Base-by-base conservation (phyloP, 2,113 vertebrate genomes). In the Bostrychus sinensis region DNA sequence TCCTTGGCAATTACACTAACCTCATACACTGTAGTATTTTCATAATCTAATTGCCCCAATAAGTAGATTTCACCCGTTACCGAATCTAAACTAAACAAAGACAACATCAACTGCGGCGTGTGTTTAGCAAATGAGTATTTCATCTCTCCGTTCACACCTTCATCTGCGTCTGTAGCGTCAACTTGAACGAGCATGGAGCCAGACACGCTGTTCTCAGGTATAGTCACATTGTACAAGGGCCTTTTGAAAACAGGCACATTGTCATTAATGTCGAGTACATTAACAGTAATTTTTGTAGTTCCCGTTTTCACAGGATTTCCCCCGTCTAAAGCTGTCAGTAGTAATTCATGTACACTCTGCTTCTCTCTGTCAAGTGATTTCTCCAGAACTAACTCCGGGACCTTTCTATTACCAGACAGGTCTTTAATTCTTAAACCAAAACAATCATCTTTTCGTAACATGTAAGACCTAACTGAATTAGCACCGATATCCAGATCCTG, bases 281-380 rank as follows among this genome's bases (percentile, higher is more conserved):
- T 89, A 41, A 97, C 78, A 0, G 66, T 89, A 66, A 97, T 84
- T 43, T 88, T 78, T 3, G 91, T 87, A 0, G 94, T 95, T 25
- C 94, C 94, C 0, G 94, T 94, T 82, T 79, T 91, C 2, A 82
- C 84, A 0, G 93, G 95, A 66, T 72, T 90, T 0, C 95, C 95
- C 1, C 95, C 94, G 22, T 97, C 95, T 48, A 94, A 56, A 0
- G 95, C 96, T 12, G 93, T 94, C n/a, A 98, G 72, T 1, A 89
- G 86, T 1, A 97, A 81, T 22, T 86, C 85, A 28, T 96, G 91
- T 41, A 91, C 83, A 4, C 91, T 58, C n/a, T 88, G 87, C 37
- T 91, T 92, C 75, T 98, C 95, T 48, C 94, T 83, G 75, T 98
- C 94, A 36, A 97, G 60, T 0, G 90, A 43, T 72, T 93, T 95